Conservation (phyloP, 2,113 vertebrate species). For the Neopipo cinnamomea region DNA sequence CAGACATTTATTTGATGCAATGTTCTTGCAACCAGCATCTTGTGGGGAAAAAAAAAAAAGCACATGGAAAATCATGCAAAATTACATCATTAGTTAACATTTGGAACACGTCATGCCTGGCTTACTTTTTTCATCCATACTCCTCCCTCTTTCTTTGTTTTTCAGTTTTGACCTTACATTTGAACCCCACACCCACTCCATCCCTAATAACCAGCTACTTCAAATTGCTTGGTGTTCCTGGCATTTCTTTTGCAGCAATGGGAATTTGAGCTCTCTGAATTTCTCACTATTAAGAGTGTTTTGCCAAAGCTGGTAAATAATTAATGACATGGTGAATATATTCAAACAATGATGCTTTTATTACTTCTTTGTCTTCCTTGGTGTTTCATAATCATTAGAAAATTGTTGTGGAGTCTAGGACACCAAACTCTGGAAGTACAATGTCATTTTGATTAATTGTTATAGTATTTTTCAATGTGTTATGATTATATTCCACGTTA, state of each 20-base stretch:
- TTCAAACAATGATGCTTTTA: not conserved
- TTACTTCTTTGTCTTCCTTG: not conserved
- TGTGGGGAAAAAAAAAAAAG: constrained; percentile 10
- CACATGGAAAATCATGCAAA: constrained; percentile 65
- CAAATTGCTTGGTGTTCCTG: not conserved
- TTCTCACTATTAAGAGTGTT: not conserved
- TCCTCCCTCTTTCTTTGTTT: not conserved
- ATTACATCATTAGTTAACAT: constrained; percentile 30
- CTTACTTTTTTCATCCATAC: not conserved
- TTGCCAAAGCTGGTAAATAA: constrained; percentile 36
- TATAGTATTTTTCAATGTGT: not conserved
- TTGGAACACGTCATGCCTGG: not conserved
- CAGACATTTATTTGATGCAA: not conserved
- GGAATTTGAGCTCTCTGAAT: not conserved
- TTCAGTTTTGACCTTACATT: not conserved
- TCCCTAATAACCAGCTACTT: not conserved
- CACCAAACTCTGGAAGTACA: not conserved
- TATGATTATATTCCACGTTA: not conserved
- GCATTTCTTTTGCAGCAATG: not conserved
- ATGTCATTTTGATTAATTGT: constrained; percentile 4
- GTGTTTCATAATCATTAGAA: not conserved
- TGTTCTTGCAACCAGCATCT: not conserved
- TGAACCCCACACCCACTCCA: not conserved
- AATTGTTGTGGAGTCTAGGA: not conserved
- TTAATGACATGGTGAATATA: not conserved